Percentiles rank a stretch among this genome's conserved stretches.
Evolutionary conservation across 2,797 vertebrate genomes (phyloP).

Genomic region (Urocyon cinereoargenteus): DNA sequence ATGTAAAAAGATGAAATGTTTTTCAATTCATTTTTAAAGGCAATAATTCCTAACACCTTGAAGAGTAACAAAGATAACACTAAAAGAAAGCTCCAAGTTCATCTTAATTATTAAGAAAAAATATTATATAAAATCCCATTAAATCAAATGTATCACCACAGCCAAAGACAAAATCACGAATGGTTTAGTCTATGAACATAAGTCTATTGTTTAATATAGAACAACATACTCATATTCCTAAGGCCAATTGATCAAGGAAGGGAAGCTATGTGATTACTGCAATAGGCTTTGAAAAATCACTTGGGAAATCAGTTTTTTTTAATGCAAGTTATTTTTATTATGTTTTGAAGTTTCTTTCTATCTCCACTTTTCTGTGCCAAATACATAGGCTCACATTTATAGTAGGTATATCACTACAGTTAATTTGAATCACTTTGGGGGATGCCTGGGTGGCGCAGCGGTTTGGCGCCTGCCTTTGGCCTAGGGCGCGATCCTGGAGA

Average conservation of each 20-base stretch:
- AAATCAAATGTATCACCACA: background rate
- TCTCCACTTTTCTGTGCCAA: background rate
- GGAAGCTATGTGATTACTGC: background rate
- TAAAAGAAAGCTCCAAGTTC: background rate
- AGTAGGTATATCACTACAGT: background rate
- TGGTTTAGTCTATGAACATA: background rate
- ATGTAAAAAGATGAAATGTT: background rate
- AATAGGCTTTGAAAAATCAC: background rate
- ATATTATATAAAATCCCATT: background rate
- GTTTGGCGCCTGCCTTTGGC: too few relatives aligned
- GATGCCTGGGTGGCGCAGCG: too few relatives aligned
- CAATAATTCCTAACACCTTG: background rate
- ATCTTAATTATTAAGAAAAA: background rate
- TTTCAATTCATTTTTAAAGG: background rate
- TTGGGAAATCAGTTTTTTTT: background rate
- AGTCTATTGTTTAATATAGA: background rate
- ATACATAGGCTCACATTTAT: background rate
- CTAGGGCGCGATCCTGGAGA: too few relatives aligned
- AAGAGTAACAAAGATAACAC: background rate
- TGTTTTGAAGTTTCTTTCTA: background rate
- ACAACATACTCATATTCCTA: background rate
- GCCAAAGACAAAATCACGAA: background rate
- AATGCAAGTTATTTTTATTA: background rate
- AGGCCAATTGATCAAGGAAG: background rate
- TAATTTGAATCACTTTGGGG: too few relatives aligned